Percentiles rank a stretch among this genome's conserved stretches.
Conservation (phyloP, 2,888 invertebrate genomes). For the Exephanes ischioxanthus region DNA sequence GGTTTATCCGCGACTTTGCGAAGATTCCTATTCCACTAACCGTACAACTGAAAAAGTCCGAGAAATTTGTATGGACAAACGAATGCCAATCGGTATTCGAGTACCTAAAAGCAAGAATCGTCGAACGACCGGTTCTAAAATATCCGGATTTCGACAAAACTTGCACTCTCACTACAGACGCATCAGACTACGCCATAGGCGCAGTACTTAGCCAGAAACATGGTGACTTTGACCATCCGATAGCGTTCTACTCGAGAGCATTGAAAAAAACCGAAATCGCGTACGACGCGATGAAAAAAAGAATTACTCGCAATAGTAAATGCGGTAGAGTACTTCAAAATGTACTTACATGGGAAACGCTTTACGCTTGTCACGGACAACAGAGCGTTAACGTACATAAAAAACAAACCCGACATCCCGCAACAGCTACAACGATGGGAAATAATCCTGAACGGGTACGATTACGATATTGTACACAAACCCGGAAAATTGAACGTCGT, state of each 20-base stretch:
- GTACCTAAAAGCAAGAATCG: constrained; percentile 18
- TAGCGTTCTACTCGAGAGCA: constrained; percentile 76
- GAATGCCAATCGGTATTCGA: constrained; percentile 57
- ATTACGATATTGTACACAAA: no score
- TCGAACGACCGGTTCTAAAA: constrained; percentile 31
- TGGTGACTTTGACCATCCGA: constrained; percentile 73
- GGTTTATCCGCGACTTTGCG: constrained; percentile 55
- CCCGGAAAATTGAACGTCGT: constrained; percentile 44
- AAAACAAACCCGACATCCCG: constrained; percentile 40
- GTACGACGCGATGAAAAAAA: constrained; percentile 79
- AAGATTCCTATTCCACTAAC: constrained; percentile 52
- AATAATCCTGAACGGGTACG: constrained; percentile 12
- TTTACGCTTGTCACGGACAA: constrained; percentile 54
- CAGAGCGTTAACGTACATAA: constrained; percentile 49
- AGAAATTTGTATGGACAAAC: constrained; percentile 47
- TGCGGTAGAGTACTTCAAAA: constrained; percentile 47
- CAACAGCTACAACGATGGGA: constrained; percentile 51
- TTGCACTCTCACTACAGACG: constrained; percentile 61
- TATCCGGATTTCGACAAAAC: background rate
- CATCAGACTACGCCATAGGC: constrained; percentile 63
- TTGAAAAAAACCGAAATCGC: constrained; percentile 72
- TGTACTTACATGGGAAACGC: background rate
- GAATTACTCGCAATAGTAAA: constrained; percentile 70
- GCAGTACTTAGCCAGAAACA: constrained; percentile 75
- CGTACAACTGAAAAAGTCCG: constrained; percentile 28